Percentiles rank a stretch among this genome's conserved stretches.
These are phyloP conservation scores for Acrocephalus kingi DNA, from an alignment of 2,113 vertebrate species.

Conservation along the genomic window DNA sequence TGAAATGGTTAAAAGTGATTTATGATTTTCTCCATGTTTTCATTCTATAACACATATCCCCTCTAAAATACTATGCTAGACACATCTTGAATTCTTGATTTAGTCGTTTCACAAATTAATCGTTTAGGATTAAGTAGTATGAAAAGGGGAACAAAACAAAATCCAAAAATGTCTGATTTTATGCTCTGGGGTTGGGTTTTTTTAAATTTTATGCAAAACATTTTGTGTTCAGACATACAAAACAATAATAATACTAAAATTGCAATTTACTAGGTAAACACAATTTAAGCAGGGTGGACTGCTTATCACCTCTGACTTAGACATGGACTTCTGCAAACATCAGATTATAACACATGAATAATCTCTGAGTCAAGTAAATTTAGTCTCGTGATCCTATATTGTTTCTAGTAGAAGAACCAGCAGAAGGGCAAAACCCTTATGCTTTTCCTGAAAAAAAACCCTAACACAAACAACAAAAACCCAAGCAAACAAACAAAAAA, in stretches of 20 bases:
- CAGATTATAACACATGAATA: neutral
- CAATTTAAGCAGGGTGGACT: neutral
- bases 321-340: neutral
- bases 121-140: neutral
- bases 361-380: neutral
- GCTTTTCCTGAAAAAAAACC: neutral
- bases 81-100: neutral
- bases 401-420: neutral
- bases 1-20: neutral
- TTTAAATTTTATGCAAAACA: neutral
- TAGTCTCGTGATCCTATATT: neutral
- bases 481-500: neutral
- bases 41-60: neutral
- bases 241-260: neutral
- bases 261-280: neutral
- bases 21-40: neutral
- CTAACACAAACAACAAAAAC: neutral
- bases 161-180: neutral
- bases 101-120: neutral
- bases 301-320: neutral
- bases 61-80: neutral
- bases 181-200: accelerated
- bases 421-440: neutral
- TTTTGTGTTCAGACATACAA: neutral
- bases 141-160: neutral